Percentiles rank a stretch among this genome's conserved stretches.
Evolutionary conservation across 64 coral and sea anemone species (phyloP).

Genomic region (Hydrozoanthus tunicans): DNA sequence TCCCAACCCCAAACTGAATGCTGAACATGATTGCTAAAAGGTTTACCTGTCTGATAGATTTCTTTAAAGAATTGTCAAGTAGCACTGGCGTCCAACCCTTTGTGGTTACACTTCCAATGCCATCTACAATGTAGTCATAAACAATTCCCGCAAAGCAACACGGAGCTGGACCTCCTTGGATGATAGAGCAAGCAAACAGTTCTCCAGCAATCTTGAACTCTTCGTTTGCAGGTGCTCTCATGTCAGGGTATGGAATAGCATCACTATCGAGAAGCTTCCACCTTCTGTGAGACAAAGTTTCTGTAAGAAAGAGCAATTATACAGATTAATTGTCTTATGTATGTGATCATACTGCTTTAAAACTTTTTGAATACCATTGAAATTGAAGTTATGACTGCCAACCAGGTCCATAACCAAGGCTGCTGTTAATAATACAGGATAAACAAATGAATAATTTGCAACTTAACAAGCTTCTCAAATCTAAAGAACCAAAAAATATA

Average conservation of each 20-base stretch:
- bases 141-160: conserved; percentile 54
- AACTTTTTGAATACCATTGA: conserved; percentile 6
- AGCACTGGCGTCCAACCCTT: conserved; percentile 57
- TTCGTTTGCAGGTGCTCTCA: conserved; percentile 66
- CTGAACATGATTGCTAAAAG: not conserved
- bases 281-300: conserved; percentile 52
- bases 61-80: conserved; percentile 54
- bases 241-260: conserved; percentile 62
- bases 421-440: too few species aligned
- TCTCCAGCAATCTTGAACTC: conserved; percentile 71
- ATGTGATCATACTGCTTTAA: conserved; percentile 6
- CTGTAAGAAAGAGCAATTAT: conserved; percentile 39
- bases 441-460: too few species aligned
- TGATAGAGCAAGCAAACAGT: conserved; percentile 53
- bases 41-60: conserved; percentile 59
- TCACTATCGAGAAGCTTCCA: conserved; percentile 47
- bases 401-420: conserved; percentile 7
- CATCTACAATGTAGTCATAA: conserved; percentile 72
- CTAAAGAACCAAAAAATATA: conserved; percentile 1
- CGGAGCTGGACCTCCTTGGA: conserved; percentile 72
- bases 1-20: not conserved
- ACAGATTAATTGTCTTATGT: conserved; percentile 25
- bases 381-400: not conserved
- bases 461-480: not conserved
- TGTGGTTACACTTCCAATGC: conserved; percentile 63